Evolutionary conservation across 2,113 vertebrate species (phyloP).

Genomic region (Pomatostomus ruficeps): DNA sequence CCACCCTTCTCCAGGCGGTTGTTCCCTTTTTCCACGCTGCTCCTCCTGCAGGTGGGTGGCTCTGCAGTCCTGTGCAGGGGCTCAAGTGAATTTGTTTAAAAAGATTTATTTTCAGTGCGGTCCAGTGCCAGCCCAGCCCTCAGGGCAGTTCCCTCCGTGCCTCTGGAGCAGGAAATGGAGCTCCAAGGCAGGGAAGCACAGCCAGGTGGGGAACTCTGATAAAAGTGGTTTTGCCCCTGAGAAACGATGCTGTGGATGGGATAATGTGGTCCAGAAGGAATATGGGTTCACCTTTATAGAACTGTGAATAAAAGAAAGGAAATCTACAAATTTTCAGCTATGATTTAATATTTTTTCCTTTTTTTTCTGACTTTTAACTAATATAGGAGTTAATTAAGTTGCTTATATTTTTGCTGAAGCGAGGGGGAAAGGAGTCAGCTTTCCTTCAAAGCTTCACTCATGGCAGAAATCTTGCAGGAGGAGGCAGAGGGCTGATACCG

Average conservation of each 20-base stretch:
- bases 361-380: background rate
- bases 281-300: background rate
- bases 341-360: background rate
- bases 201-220: background rate
- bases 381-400: background rate
- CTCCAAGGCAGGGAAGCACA: background rate
- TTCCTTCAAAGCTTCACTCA: background rate
- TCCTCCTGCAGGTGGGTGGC: background rate
- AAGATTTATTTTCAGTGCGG: background rate
- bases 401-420: background rate
- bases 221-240: background rate
- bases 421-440: background rate
- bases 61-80: background rate
- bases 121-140: background rate
- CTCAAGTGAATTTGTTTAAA: background rate
- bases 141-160: fast-evolving
- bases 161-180: background rate
- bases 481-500: background rate
- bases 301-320: background rate
- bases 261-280: background rate
- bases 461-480: background rate
- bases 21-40: background rate
- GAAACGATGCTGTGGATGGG: background rate
- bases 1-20: background rate
- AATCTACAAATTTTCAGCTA: background rate